A percentile compares a stretch with the other conserved stretches of the same genome.
Conservation (phyloP, 2,888 invertebrate genomes). For the Torymus auratus region DNA sequence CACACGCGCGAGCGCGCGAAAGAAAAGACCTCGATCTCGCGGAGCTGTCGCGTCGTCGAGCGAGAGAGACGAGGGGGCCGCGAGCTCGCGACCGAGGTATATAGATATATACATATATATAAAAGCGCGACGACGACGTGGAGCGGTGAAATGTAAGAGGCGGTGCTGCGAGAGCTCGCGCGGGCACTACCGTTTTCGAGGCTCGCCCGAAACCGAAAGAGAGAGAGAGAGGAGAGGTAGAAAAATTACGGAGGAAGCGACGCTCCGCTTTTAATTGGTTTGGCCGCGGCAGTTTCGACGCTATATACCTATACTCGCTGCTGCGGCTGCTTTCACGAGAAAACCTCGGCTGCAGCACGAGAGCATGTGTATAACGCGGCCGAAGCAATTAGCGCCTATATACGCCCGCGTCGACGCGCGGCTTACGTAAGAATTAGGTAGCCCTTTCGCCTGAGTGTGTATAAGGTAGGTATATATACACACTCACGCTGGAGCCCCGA, state of each 20-base stretch:
- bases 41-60: slow-evolving; percentile 42
- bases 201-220: too few species aligned
- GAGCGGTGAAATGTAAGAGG: slow-evolving; percentile 29
- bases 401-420: too few species aligned
- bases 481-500: too few species aligned
- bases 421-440: too few species aligned
- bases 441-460: too few species aligned
- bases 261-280: background rate
- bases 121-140: slow-evolving; percentile 9
- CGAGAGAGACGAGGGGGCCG: slow-evolving; percentile 10
- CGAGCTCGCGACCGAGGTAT: slow-evolving; percentile 9
- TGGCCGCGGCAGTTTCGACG: too few species aligned
- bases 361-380: too few species aligned
- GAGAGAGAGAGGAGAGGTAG: background rate
- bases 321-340: too few species aligned
- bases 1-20: slow-evolving; percentile 21
- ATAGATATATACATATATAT: background rate
- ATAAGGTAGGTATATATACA: too few species aligned
- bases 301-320: too few species aligned
- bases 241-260: background rate
- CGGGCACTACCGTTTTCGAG: slow-evolving; percentile 33
- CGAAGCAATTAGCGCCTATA: too few species aligned
- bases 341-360: too few species aligned
- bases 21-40: slow-evolving; percentile 54
- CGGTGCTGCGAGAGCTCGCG: slow-evolving; percentile 14